phyloP scores from a whole-genome alignment of 2,888 invertebrate species.

The Tetropium fuscum region DNA sequence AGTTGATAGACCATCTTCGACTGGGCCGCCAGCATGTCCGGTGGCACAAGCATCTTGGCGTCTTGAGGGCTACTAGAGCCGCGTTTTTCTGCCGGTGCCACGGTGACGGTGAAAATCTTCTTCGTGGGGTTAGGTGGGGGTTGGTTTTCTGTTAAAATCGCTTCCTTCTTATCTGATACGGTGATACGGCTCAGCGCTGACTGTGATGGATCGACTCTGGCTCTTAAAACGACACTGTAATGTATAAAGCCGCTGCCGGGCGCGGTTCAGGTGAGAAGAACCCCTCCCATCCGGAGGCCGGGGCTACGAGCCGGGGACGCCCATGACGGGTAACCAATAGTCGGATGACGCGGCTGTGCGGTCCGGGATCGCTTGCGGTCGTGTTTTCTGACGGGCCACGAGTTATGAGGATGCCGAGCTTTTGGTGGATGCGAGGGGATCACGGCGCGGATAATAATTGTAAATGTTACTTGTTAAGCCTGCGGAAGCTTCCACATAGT shows the following conservation, averaged over 20 bases:
- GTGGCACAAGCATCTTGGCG: slow-evolving; percentile 86
- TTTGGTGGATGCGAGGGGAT: slow-evolving; percentile 6
- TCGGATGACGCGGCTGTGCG: slow-evolving; percentile 32
- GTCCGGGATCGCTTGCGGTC: slow-evolving; percentile 30
- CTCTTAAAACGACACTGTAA: slow-evolving; percentile 58
- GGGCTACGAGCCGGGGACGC: slow-evolving; percentile 48
- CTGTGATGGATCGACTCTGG: slow-evolving; percentile 58
- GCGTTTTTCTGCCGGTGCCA: slow-evolving; percentile 55
- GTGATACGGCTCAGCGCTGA: slow-evolving; percentile 28
- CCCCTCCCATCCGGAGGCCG: slow-evolving; percentile 55
- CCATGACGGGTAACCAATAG: slow-evolving; percentile 50
- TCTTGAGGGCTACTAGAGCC: slow-evolving; percentile 56
- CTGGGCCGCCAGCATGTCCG: slow-evolving; percentile 94
- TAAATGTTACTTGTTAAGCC: no score
- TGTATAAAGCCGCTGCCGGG: slow-evolving; percentile 33
- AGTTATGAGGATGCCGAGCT: slow-evolving; percentile 11
- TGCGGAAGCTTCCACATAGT: no score
- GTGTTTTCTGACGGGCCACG: slow-evolving; percentile 34
- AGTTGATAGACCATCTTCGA: slow-evolving; percentile 94
- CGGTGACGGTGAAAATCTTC: slow-evolving; percentile 46
- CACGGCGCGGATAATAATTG: not conserved
- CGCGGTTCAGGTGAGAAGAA: slow-evolving; percentile 54
- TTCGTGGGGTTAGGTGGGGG: slow-evolving; percentile 33
- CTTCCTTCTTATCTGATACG: slow-evolving; percentile 28
- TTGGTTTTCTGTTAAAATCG: slow-evolving; percentile 33